These are phyloP conservation scores for Trachymyrmex cornetzi DNA, from an alignment of 1,140 invertebrate species.

Conservation along the genomic window DNA sequence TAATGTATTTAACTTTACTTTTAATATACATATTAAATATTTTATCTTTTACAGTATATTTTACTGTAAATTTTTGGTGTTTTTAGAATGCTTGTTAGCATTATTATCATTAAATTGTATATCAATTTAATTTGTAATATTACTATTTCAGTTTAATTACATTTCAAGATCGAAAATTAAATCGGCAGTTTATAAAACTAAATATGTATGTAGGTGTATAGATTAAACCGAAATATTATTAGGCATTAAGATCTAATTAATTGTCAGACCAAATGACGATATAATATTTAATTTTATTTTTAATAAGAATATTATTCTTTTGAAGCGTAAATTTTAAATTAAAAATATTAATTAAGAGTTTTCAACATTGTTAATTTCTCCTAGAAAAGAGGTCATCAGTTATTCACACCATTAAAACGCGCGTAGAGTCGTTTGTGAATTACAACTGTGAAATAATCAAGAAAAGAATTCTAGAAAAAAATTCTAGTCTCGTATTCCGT, in stretches of 20 bases:
- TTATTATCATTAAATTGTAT: too few relatives aligned
- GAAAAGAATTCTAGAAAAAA: constrained; percentile 10
- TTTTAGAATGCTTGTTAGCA: too few relatives aligned
- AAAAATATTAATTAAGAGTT: neutral
- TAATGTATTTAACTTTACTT: neutral
- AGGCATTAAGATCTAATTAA: neutral
- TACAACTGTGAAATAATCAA: neutral
- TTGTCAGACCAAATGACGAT: too few relatives aligned
- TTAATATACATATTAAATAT: neutral
- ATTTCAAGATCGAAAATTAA: too few relatives aligned
- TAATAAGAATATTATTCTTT: neutral
- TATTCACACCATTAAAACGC: neutral
- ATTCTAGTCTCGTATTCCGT: neutral
- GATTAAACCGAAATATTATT: too few relatives aligned
- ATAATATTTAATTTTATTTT: neutral
- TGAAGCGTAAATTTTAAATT: neutral
- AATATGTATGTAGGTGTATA: too few relatives aligned
- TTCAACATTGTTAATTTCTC: neutral
- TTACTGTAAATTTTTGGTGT: neutral
- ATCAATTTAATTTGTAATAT: too few relatives aligned
- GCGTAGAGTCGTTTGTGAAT: neutral
- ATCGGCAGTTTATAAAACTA: too few relatives aligned
- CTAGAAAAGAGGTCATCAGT: neutral
- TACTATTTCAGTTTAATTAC: too few relatives aligned
- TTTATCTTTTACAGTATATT: neutral